A percentile compares a stretch with the other conserved stretches of the same genome.
These are phyloP conservation scores for Ammodytes marinus DNA, from an alignment of 2,113 vertebrate genomes.

Conservation along the genomic window DNA sequence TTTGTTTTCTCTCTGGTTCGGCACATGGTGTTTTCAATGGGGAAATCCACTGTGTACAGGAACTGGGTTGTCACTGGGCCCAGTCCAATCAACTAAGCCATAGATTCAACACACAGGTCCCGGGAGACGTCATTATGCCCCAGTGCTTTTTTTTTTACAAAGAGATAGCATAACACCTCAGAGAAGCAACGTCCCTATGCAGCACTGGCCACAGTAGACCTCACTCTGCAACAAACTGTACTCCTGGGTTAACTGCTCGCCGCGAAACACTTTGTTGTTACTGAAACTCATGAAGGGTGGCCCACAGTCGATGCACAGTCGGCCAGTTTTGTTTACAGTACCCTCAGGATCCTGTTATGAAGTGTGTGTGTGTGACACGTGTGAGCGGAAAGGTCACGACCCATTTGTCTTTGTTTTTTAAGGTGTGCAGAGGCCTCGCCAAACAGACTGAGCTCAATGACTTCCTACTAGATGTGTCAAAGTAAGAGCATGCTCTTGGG, in stretches of 20 bases:
- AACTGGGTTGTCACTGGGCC: conserved; percentile 68
- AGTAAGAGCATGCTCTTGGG: conserved; percentile 88
- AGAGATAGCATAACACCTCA: conserved; percentile 69
- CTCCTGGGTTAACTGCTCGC: conserved; percentile 49
- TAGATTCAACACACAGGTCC: conserved; percentile 77
- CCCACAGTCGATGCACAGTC: conserved; percentile 38
- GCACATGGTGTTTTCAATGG: conserved; percentile 65
- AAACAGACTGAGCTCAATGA: conserved; percentile 99
- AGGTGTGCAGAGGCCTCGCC: conserved; percentile 97
- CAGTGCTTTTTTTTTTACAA: conserved; percentile 75
- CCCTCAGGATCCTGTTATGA: conserved; percentile 7
- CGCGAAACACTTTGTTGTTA: conserved; percentile 51
- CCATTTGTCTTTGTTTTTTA: conserved; percentile 44
- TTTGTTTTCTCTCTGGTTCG: conserved; percentile 80
- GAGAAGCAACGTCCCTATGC: conserved; percentile 71
- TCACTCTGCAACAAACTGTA: conserved; percentile 27
- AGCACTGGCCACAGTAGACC: conserved; percentile 67
- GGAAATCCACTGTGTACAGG: conserved; percentile 80
- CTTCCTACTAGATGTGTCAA: conserved; percentile 98
- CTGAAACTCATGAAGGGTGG: conserved; percentile 18
- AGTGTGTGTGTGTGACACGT: conserved; percentile 10
- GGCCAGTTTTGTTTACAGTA: conserved; percentile 35
- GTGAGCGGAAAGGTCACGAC: conserved; percentile 16
- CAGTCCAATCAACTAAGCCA: conserved; percentile 77
- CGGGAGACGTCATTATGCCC: conserved; percentile 79